Evolutionary conservation across 1,140 invertebrate species (phyloP).

Genomic region (Danaus plexippus): DNA sequence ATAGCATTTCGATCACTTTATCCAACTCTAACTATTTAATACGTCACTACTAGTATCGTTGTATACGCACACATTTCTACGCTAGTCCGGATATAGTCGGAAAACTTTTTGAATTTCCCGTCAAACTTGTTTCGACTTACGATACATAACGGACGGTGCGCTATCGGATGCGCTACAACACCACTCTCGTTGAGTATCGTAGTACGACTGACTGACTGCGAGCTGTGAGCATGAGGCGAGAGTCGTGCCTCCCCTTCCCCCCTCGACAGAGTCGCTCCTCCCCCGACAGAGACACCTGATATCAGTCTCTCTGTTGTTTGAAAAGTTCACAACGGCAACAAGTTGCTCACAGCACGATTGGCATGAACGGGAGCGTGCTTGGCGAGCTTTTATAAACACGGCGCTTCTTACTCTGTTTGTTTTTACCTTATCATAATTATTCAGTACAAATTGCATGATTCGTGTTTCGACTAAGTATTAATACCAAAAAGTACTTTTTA

Average conservation of each 20-base stretch:
- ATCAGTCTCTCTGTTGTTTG: constrained; percentile 36
- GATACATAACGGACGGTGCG: constrained; percentile 57
- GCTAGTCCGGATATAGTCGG: constrained; percentile 50
- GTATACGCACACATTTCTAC: constrained; percentile 58
- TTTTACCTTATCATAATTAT: constrained; percentile 62
- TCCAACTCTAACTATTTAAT: constrained; percentile 65
- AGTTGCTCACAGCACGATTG: constrained; percentile 67
- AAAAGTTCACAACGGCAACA: constrained; percentile 68
- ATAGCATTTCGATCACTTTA: constrained; percentile 56
- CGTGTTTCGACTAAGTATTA: no score
- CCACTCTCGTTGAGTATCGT: constrained; percentile 34
- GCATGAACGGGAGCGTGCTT: constrained; percentile 69
- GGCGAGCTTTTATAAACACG: constrained; percentile 69
- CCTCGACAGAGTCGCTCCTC: constrained; percentile 39
- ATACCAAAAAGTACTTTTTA: no score
- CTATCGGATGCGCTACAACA: constrained; percentile 30
- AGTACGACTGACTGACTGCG: constrained; percentile 57
- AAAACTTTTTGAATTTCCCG: constrained; percentile 67
- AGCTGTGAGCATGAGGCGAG: constrained; percentile 42
- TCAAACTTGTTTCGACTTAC: constrained; percentile 69
- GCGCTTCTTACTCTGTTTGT: constrained; percentile 65
- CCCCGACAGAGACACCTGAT: constrained; percentile 53
- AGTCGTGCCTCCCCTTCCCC: no score
- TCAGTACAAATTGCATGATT: constrained; percentile 24
- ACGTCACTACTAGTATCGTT: constrained; percentile 49